phyloP scores from a whole-genome alignment of 2,113 vertebrate genomes.

The Bambusicola thoracicus region DNA sequence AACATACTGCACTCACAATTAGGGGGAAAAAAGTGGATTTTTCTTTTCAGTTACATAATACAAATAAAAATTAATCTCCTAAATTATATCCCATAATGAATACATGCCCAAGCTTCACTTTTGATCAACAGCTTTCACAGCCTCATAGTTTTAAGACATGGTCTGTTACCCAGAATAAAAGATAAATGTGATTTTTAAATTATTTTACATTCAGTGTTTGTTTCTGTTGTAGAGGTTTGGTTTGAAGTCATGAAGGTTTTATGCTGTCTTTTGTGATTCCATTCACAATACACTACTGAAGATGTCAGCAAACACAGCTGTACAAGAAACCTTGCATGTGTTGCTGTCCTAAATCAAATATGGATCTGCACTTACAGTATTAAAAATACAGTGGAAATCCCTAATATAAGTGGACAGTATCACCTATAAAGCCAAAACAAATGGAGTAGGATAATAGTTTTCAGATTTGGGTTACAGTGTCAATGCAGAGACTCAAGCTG shows the following conservation, averaged over 20 bases:
- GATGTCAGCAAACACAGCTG: slow-evolving; percentile 23
- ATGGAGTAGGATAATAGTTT: slow-evolving; percentile 74
- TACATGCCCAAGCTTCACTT: slow-evolving; percentile 19
- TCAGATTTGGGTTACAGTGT: slow-evolving; percentile 74
- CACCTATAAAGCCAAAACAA: slow-evolving; percentile 73
- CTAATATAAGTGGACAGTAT: slow-evolving; percentile 69
- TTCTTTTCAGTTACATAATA: slow-evolving; percentile 1
- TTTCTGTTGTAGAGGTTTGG: not conserved
- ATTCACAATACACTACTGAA: slow-evolving; percentile 22
- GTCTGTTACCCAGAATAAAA: not conserved
- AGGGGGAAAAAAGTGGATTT: not conserved
- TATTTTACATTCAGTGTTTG: slow-evolving; percentile 20
- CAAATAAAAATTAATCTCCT: slow-evolving; percentile 38
- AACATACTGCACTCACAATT: not conserved
- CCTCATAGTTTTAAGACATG: not conserved
- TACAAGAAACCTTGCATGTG: slow-evolving; percentile 7
- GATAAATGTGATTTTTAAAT: slow-evolving; percentile 7
- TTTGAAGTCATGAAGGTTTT: slow-evolving; percentile 37
- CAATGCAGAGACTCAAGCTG: slow-evolving; percentile 70
- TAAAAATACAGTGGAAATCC: slow-evolving; percentile 66
- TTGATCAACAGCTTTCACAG: slow-evolving; percentile 19
- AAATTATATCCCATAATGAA: slow-evolving; percentile 7
- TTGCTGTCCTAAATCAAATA: slow-evolving; percentile 58
- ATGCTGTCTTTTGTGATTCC: slow-evolving; percentile 7
- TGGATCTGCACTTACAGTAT: slow-evolving; percentile 56